Evolutionary conservation across 2,113 vertebrate genomes (phyloP), one percentile per base, ranked within the genome.

Genomic region (Psophia crepitans): DNA sequence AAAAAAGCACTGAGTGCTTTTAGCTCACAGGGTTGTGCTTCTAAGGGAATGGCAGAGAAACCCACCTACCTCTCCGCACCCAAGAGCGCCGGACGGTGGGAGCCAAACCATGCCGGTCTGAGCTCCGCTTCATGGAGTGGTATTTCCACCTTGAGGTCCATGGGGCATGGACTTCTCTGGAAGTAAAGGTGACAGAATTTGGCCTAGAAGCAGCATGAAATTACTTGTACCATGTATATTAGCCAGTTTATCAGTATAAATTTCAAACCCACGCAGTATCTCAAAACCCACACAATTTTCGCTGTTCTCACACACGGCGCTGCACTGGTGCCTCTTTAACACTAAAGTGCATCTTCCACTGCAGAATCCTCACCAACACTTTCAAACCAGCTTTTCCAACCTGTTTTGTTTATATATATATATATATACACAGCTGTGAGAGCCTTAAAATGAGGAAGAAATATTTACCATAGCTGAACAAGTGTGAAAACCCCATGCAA

Each of bases 231-330:
- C 17, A 8, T 46, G 46, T 14, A 7, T 14, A 57, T 19, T 2
- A 51, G 3, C 15, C 71, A 33, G 19, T 20, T 65, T 73, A 35
- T 84, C 30, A 5, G 35, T 28, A 41, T 28, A 61, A 49, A 64
- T 78, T 12, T 65, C 5, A n/a, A 58, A n/a, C 24, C 6, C 1
- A 2, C 9, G 51, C 63, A 80, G 44, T 18, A 30, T 69, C 12
- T 33, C 21, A 46, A 33, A 21, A 43, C 33, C 3, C 30, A 27
- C 17, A 3, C n/a, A 7, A 14, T 39, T 79, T 84, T 30, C 28
- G 37, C 63, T 2, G 1, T 44, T 75, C 37, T 53, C 15, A 3
- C 2, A 0, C 10, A 3, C 7, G 5, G 6, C 4, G 35, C 39
- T n/a, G 56, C 48, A 60, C 12, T 14, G n/a, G 49, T 35, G 64